Conservation (phyloP, 2,113 vertebrate species). For the Strigops habroptila region DNA sequence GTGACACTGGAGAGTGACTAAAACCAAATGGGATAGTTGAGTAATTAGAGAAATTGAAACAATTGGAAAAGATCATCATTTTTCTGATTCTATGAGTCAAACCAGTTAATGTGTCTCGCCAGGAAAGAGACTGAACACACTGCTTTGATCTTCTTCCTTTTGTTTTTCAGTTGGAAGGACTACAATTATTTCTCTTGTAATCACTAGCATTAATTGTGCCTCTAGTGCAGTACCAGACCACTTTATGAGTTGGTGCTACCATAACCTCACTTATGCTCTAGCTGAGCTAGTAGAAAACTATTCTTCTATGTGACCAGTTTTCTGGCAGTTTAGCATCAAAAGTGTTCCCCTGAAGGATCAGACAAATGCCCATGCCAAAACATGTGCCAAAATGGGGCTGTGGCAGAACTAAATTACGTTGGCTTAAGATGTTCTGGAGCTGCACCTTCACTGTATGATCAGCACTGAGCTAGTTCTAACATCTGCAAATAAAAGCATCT, state of each 20-base stretch:
- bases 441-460: neutral
- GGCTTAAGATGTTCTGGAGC: neutral
- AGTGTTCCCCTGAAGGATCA: neutral
- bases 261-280: neutral
- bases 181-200: neutral
- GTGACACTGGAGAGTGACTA: neutral
- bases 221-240: neutral
- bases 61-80: neutral
- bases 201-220: neutral
- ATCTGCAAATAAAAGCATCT: neutral
- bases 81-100: neutral
- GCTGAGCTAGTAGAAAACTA: neutral
- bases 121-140: neutral
- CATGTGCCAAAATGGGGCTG: neutral
- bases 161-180: neutral
- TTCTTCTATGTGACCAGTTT: neutral
- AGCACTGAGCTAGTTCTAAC: neutral
- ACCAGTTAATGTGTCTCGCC: neutral
- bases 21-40: neutral
- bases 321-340: neutral
- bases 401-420: neutral
- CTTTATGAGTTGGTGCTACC: neutral
- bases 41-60: slow-evolving; percentile 10
- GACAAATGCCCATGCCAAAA: neutral
- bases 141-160: neutral